phyloP scores from a whole-genome alignment of 2,797 vertebrate species.

The Coregonus suidteri region DNA sequence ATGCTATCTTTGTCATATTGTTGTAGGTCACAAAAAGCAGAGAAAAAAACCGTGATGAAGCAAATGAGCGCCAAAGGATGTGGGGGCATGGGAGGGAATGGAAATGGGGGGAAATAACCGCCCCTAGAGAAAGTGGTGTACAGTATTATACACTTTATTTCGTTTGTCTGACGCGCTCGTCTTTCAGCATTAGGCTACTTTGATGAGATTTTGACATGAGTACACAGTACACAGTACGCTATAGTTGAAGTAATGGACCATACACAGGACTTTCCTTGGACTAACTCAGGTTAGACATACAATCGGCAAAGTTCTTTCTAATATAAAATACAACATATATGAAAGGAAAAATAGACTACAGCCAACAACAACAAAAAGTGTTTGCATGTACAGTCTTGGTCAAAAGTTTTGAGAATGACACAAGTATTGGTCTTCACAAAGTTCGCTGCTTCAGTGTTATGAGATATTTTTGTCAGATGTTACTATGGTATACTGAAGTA shows the following conservation, averaged over 20 bases:
- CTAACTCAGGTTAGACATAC: background rate
- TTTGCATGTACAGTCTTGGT: background rate
- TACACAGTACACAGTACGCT: background rate
- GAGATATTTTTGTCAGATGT: too few species aligned
- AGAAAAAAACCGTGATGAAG: slow-evolving; percentile 36
- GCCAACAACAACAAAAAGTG: background rate
- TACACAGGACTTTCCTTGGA: background rate
- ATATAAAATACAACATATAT: background rate
- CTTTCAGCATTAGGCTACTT: background rate
- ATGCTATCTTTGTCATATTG: background rate
- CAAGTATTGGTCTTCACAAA: too few species aligned
- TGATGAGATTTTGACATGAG: background rate
- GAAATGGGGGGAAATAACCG: slow-evolving; percentile 67
- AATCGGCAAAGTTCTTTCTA: background rate
- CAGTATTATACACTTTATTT: slow-evolving; percentile 17
- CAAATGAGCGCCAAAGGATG: slow-evolving; percentile 49
- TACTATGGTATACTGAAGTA: too few species aligned
- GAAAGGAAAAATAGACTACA: background rate
- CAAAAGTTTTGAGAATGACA: too few species aligned
- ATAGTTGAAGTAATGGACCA: background rate
- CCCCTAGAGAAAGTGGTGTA: slow-evolving; percentile 48
- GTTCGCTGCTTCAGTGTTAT: too few species aligned
- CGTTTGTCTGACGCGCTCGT: background rate
- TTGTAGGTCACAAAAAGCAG: slow-evolving; percentile 2
- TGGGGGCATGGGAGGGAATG: slow-evolving; percentile 63